Base-by-base conservation (phyloP, 2,797 vertebrate species). In the Ataeniobius toweri region DNA sequence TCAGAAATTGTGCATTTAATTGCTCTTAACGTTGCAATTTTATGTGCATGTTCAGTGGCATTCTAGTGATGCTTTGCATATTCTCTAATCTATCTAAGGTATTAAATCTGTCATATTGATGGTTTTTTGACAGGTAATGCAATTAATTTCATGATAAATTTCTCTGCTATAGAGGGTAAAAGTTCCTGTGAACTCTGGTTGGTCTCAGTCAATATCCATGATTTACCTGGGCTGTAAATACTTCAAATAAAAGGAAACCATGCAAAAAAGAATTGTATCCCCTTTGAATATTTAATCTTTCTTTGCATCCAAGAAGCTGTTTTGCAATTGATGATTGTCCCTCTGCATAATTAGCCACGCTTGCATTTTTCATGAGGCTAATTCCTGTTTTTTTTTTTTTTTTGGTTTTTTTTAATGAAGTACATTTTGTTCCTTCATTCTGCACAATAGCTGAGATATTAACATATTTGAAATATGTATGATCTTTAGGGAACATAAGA, bases 331-430 rank as follows among this genome's bases (percentile, higher is more conserved):
- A 91, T 90, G 79, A 86, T 89, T 85, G 83, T 88, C 83, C 80
- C 85, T 65, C 78, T 75, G 86, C 92, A 92, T 92, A 91, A 90
- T 91, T 92, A 86, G 90, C 84, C 84, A 89, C 80, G 73, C 86
- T 88, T 93, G 88, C 88, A 92, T 92, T 90, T 94, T 93, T 93
- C 90, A 92, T 93, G 86, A 93, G 88, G 86, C 89, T 88, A 90
- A 92, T 84, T 91, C 84, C 82, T 85, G 78, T 51, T 51, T 51
- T 51, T 0, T 51, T 13, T 51, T 51, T 2, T 31, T 36, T 36
- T 51, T 51, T 51, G 16, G 3, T 39, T 8, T 24, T 67, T 86
- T 91, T 84, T 92, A n/a, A 91, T 63, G 3, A 85, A 89, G 88
- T 88, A 87, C 83, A 20, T 91, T 93, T 93, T 89, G 88, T 89